Percentiles rank a stretch among this genome's conserved stretches.
phyloP scores from a whole-genome alignment of 2,797 vertebrate genomes.

The Hypotaenidia philippensis region DNA sequence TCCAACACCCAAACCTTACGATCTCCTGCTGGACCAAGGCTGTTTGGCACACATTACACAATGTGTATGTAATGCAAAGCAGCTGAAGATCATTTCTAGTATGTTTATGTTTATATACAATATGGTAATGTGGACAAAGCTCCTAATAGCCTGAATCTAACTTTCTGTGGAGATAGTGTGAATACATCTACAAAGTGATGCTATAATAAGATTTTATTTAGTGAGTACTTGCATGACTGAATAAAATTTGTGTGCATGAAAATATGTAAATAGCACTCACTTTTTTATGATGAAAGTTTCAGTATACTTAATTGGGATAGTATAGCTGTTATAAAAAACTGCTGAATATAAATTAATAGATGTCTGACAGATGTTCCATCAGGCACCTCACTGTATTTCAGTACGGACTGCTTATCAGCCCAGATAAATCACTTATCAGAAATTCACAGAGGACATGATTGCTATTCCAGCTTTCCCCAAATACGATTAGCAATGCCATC shows the following conservation, averaged over 20 bases:
- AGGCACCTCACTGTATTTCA: constrained; percentile 23
- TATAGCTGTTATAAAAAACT: constrained; percentile 40
- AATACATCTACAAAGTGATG: not conserved
- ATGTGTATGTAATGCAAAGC: not conserved
- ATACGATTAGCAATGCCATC: constrained; percentile 29
- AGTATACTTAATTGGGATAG: constrained; percentile 24
- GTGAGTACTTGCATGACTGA: not conserved
- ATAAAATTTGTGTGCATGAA: not conserved
- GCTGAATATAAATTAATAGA: constrained; percentile 29
- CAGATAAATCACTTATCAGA: constrained; percentile 48
- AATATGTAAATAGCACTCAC: not conserved
- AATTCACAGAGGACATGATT: constrained; percentile 8
- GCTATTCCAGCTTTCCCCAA: constrained; percentile 6
- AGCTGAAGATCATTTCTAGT: not conserved
- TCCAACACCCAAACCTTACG: not conserved
- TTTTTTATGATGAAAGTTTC: constrained; percentile 37
- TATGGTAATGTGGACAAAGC: not conserved
- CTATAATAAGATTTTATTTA: constrained; percentile 11
- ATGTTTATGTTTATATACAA: not conserved
- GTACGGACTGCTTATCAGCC: constrained; percentile 32
- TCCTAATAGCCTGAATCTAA: not conserved
- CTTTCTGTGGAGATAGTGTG: not conserved
- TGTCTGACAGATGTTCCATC: constrained; percentile 40
- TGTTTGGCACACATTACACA: not conserved
- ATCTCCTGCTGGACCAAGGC: not conserved